Conservation (phyloP, 2,797 vertebrate genomes). For the Bovichtus diacanthus region DNA sequence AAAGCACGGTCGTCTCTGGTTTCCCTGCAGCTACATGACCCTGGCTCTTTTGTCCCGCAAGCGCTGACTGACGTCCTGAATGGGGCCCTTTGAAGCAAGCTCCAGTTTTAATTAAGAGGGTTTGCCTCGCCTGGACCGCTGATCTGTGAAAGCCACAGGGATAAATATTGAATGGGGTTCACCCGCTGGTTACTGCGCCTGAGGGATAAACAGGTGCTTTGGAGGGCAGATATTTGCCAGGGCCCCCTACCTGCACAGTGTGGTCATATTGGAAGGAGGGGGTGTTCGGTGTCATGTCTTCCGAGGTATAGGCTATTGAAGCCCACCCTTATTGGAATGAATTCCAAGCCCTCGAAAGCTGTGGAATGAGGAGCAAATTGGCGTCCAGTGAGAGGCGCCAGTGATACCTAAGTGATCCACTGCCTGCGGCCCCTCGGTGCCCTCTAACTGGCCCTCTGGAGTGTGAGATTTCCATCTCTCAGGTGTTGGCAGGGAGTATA, state of each 20-base stretch:
- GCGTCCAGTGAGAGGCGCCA: slow-evolving; percentile 73
- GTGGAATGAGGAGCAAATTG: slow-evolving; percentile 82
- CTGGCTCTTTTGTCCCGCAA: slow-evolving; percentile 90
- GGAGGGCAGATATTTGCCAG: slow-evolving; percentile 79
- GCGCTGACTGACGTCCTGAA: slow-evolving; percentile 98
- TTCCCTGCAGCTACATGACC: slow-evolving; percentile 97
- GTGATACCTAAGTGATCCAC: slow-evolving; percentile 65
- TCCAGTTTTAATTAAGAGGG: slow-evolving; percentile 99
- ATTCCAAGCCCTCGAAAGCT: slow-evolving; percentile 71
- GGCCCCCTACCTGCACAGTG: slow-evolving; percentile 59
- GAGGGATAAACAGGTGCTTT: slow-evolving; percentile 98
- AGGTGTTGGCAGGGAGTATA: slow-evolving; percentile 77
- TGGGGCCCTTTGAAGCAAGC: slow-evolving; percentile 98
- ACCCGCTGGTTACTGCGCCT: slow-evolving; percentile 96
- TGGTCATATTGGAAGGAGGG: slow-evolving; percentile 56
- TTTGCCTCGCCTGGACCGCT: slow-evolving; percentile 96
- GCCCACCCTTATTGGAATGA: slow-evolving; percentile 74
- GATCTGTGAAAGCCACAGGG: slow-evolving; percentile 99
- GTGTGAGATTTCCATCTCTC: slow-evolving; percentile 94
- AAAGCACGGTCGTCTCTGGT: slow-evolving; percentile 91
- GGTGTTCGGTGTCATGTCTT: slow-evolving; percentile 79
- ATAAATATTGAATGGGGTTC: slow-evolving; percentile 99
- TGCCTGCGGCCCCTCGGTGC: slow-evolving; percentile 69
- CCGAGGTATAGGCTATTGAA: slow-evolving; percentile 73
- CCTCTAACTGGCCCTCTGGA: slow-evolving; percentile 79